Evolutionary conservation across 2,113 vertebrate genomes (phyloP).

Genomic region (Capreolus pygargus): DNA sequence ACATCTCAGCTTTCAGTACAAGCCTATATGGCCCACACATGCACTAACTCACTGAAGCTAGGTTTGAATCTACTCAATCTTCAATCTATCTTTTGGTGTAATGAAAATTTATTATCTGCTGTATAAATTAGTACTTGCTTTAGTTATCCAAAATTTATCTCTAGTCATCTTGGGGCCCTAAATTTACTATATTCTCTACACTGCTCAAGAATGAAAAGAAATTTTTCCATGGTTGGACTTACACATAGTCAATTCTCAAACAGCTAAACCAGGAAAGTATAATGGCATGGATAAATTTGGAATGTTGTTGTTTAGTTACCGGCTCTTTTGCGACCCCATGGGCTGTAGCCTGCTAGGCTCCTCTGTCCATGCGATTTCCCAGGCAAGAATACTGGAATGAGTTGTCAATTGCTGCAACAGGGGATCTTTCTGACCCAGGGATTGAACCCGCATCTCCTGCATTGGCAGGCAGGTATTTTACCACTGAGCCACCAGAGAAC

Average conservation of each 20-base stretch:
- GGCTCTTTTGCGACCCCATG: neutral
- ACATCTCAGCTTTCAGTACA: neutral
- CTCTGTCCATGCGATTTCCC: neutral
- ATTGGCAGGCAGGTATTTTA: neutral
- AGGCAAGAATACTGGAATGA: neutral
- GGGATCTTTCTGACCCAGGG: neutral
- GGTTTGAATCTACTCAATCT: neutral
- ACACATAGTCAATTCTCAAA: neutral
- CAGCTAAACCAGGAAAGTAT: neutral
- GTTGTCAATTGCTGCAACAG: neutral
- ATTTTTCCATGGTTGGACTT: neutral
- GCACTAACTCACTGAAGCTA: neutral
- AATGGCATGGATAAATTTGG: neutral
- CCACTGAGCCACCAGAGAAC: neutral
- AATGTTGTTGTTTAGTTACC: neutral
- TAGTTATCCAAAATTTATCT: neutral
- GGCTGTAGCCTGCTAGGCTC: neutral
- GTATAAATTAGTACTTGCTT: neutral
- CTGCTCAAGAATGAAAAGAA: neutral
- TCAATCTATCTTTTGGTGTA: neutral
- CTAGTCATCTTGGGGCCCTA: neutral
- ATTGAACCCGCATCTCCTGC: neutral
- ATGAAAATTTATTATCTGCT: neutral
- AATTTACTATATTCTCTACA: neutral
- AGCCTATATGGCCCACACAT: too few relatives aligned